Conservation (phyloP, 2,113 vertebrate genomes). For the Pandion haliaetus region DNA sequence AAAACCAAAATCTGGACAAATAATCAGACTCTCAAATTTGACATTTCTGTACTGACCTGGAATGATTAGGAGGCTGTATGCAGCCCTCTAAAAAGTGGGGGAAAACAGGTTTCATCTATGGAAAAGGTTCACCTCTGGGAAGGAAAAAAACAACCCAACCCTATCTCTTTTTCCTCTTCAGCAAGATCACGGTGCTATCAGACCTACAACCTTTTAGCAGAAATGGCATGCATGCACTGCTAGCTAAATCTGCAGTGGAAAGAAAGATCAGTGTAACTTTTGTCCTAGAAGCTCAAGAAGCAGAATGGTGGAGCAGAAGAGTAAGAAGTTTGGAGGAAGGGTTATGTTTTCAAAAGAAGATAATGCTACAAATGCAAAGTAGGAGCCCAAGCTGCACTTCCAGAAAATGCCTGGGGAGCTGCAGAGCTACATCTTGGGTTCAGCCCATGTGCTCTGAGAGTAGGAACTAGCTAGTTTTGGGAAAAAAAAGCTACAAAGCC, state of each 20-base stretch:
- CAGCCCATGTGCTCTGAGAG: not conserved
- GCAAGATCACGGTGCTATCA: not conserved
- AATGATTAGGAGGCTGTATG: not conserved
- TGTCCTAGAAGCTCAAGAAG: not conserved
- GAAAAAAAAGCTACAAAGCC: not conserved
- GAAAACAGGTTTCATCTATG: not conserved
- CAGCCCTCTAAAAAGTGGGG: not conserved
- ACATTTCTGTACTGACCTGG: not conserved
- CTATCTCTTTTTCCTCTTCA: not conserved
- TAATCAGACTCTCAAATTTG: not conserved
- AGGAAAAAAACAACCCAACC: not conserved
- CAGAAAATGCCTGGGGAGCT: not conserved
- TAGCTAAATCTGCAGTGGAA: not conserved
- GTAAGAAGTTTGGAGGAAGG: not conserved
- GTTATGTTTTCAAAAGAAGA: not conserved
- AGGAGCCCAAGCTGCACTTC: not conserved
- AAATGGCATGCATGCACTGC: not conserved
- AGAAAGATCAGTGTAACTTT: not conserved
- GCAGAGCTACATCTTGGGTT: accelerated
- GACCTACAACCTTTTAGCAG: not conserved
- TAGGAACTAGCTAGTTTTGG: not conserved
- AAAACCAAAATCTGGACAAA: not conserved
- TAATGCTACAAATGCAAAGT: accelerated
- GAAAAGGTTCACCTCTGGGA: not conserved
- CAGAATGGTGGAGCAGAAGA: not conserved